Evolutionary conservation across 2,888 invertebrate species (phyloP).

Genomic region (Ariolimax columbianus): DNA sequence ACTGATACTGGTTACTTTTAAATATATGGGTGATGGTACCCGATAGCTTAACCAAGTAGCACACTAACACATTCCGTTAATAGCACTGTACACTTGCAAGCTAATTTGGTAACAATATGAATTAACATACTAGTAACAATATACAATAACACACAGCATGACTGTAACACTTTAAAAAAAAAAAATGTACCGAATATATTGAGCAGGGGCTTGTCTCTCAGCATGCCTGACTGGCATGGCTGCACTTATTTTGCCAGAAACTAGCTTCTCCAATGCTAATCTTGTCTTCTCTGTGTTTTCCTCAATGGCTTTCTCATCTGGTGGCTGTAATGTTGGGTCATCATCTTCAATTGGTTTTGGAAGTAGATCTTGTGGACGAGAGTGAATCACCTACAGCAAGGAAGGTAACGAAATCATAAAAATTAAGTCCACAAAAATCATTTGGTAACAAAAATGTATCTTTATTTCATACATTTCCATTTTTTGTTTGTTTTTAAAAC

Average conservation of each 20-base stretch:
- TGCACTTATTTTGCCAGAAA: conserved; percentile 90
- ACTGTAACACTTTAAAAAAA: no score
- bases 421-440: no score
- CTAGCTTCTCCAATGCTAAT: conserved; percentile 90
- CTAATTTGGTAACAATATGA: not conserved
- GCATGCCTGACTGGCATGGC: conserved; percentile 97
- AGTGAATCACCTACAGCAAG: conserved; percentile 86
- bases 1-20: no score
- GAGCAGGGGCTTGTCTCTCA: conserved; percentile 93
- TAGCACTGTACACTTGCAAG: no score
- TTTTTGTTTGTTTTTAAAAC: not conserved
- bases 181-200: conserved; percentile 87
- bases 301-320: conserved; percentile 90
- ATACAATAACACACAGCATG: not conserved
- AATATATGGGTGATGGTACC: no score
- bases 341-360: conserved; percentile 95
- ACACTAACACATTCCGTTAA: no score
- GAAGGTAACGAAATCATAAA: not conserved
- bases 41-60: no score
- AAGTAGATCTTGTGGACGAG: conserved; percentile 93
- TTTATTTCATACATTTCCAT: not conserved
- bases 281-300: conserved; percentile 93
- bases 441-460: not conserved
- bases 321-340: conserved; percentile 92
- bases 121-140: not conserved